Evolutionary conservation across 2,797 vertebrate genomes (phyloP).

Genomic region (Sarcoramphus papa): DNA sequence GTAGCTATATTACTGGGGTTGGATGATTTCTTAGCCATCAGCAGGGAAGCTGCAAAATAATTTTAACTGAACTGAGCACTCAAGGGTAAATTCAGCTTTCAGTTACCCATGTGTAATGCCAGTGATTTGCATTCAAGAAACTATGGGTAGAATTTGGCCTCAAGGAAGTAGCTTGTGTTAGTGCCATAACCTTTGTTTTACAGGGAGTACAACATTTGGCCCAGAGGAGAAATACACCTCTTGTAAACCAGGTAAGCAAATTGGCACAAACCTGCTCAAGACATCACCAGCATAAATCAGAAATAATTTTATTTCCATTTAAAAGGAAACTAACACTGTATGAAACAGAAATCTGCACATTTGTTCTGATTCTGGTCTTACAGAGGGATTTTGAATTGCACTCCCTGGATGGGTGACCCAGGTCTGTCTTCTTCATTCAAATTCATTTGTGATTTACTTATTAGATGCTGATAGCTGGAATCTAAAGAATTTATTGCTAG

Average conservation of each 20-base stretch:
- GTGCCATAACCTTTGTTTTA: conserved; percentile 52
- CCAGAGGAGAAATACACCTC: conserved; percentile 11
- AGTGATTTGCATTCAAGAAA: conserved; percentile 53
- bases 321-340: background rate
- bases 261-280: background rate
- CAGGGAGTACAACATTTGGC: background rate
- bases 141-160: conserved; percentile 27
- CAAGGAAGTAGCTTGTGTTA: background rate
- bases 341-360: background rate
- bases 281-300: background rate
- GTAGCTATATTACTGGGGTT: background rate
- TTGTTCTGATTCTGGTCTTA: background rate
- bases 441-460: background rate
- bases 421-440: background rate
- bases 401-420: background rate
- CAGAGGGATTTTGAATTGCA: background rate
- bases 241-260: conserved; percentile 31
- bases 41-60: conserved; percentile 48
- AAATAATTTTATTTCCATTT: conserved; percentile 20
- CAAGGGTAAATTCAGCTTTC: conserved; percentile 55
- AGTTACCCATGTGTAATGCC: conserved; percentile 28
- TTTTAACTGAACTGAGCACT: conserved; percentile 43
- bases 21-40: conserved; percentile 52
- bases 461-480: background rate
- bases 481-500: background rate